Evolutionary conservation across 2,888 invertebrate genomes (phyloP), one percentile per base, ranked within the genome.

Genomic region (Allolobophora icterica): DNA sequence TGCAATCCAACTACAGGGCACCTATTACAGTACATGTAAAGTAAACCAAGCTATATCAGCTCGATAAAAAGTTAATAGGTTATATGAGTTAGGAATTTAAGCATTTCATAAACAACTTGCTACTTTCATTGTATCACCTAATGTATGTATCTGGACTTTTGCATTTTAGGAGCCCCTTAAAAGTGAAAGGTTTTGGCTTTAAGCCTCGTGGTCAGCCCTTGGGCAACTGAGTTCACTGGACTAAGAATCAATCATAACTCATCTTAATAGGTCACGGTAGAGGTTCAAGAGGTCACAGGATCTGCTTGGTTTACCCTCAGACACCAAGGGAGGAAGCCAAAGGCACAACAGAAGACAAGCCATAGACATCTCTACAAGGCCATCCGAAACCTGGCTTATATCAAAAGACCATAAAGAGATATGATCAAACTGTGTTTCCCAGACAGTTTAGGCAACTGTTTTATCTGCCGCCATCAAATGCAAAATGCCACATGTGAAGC

Each of bases 341-440:
- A 71, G n/a, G 71, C 71, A 71, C 71, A 71, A n/a, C 13, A n/a
- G 71, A 71, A 71, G 71, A 71, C 71, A 71, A 71, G 71, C 30
- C 71, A 71, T 71, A 71, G 30, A 1, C 71, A n/a, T 71, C 30
- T 71, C 71, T 71, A 71, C 71, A 71, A 71, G n/a, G 71, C 30
- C 71, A 71, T 71, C n/a, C 24, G 52, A 71, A 71, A 71, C n/a
- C 71, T 71, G 71, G 71, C 71, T 71, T 71, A 71, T 71, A 71
- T 71, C 71, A 71, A 71, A 71, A 71, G 71, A 71, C 30, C n/a
- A 71, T 71, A n/a, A 71, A 71, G 71, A n/a, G n/a, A 30, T 71
- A 71, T 71, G n/a, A 71, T 71, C 71, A 71, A n/a, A 71, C 71
- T 71, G 71, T 71, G 71, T n/a, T 71, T 71, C 71, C 71, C 71